Base-by-base conservation (phyloP, 2,113 vertebrate species). In the Eptesicus fuscus region DNA sequence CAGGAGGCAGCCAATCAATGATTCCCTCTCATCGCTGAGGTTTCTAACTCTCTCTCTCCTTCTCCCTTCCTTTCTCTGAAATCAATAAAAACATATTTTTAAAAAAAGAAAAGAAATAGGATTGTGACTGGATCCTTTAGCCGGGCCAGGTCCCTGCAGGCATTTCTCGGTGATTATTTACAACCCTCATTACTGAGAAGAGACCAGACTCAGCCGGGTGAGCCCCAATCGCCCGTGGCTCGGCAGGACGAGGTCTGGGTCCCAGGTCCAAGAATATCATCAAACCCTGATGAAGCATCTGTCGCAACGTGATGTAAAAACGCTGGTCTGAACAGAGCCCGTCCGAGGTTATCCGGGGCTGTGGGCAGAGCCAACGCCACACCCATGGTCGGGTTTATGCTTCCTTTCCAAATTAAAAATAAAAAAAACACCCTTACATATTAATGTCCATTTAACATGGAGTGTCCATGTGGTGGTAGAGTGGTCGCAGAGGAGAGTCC, bases 401-500 rank as follows among this genome's bases (percentile, higher is more conserved):
- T 90, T 91, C 94, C 71, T 90, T 90, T 92, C 13, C 70, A 51
- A 63, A 59, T 53, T 28, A 0, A 65, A 83, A 83, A 71, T 30
- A 56, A 53, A 56, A 17, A 83, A 76, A 84, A 76, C 61, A 53
- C 30, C 35, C 63, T 51, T 63, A 20, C 32, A n/a, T 47, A 12
- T 37, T 35, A 7, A 78, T 44, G 22, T 77, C 51, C 14, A 4
- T 7, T 23, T 22, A 42, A 1, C 8, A 23, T 1, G 4, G 47
- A n/a, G 35, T 2, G 3, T 12, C 44, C 67, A 1, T 14, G 7
- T 0, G 7, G 47, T 5, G 28, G 16, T 6, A 20, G 53, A 56
- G n/a, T 1, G 12, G 32, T 6, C 32, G 12, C 0, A 14, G 9
- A 22, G 11, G 14, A 35, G 12, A 16, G 65, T 35, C 83, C 42